These are phyloP conservation scores for Apamea epomidion DNA, from an alignment of 2,888 invertebrate species.

Conservation along the genomic window DNA sequence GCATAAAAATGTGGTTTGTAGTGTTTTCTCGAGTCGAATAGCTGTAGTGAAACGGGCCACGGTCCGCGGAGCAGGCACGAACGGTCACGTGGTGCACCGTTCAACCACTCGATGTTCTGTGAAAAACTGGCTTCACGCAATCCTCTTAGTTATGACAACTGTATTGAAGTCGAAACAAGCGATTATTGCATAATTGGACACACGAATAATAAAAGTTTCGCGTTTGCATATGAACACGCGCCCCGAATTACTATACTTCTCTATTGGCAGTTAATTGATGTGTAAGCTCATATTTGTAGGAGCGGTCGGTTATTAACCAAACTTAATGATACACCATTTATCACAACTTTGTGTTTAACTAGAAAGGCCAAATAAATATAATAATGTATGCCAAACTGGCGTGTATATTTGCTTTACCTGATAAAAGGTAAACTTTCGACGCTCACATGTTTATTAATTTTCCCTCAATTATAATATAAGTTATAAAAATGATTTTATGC, in stretches of 20 bases:
- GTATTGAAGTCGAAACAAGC: conserved; percentile 53
- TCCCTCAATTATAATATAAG: conserved; percentile 30
- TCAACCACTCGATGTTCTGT: conserved; percentile 62
- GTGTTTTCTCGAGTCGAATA: conserved; percentile 87
- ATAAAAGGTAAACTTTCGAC: conserved; percentile 40
- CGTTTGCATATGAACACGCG: conserved; percentile 44
- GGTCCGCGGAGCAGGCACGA: conserved; percentile 81
- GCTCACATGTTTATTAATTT: conserved; percentile 37
- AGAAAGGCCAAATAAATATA: conserved; percentile 8
- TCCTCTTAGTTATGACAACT: conserved; percentile 57
- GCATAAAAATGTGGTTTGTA: conserved; percentile 85
- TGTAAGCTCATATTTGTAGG: conserved; percentile 22
- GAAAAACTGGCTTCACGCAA: conserved; percentile 64
- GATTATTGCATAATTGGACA: conserved; percentile 61
- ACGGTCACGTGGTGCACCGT: conserved; percentile 65
- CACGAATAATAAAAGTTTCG: conserved; percentile 38
- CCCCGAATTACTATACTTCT: conserved; percentile 45
- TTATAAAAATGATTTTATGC: not conserved
- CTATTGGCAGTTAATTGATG: conserved; percentile 15
- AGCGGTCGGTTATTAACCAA: conserved; percentile 24
- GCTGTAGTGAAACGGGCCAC: conserved; percentile 89
- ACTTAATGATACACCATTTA: conserved; percentile 1
- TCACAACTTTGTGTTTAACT: not conserved
- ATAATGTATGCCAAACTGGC: conserved; percentile 23
- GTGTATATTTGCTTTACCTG: conserved; percentile 11